Evolutionary conservation across 1,140 invertebrate species (phyloP).

Genomic region (Caenorhabditis brenneri): DNA sequence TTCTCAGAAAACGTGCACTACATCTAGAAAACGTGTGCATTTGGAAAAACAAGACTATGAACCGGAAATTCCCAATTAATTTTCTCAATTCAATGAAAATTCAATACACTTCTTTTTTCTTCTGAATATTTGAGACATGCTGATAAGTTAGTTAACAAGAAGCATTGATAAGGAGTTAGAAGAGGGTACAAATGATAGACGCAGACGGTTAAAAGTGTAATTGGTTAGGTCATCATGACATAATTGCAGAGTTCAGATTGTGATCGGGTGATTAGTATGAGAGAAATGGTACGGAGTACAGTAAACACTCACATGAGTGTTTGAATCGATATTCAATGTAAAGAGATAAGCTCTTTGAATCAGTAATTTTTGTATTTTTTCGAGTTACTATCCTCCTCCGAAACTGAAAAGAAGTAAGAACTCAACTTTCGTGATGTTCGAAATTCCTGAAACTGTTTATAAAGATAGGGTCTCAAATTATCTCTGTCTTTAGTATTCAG

Average conservation of each 20-base stretch:
- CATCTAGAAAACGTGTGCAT: too few relatives aligned
- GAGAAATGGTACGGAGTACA: too few relatives aligned
- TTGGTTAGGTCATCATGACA: neutral
- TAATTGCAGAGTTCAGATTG: neutral
- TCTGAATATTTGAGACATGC: neutral
- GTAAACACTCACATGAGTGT: too few relatives aligned
- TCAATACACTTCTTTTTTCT: neutral
- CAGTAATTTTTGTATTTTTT: too few relatives aligned
- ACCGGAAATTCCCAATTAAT: neutral
- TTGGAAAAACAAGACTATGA: neutral
- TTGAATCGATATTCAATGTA: too few relatives aligned
- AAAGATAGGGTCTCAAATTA: too few relatives aligned
- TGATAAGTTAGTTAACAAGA: conserved; percentile 31
- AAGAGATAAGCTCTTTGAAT: too few relatives aligned
- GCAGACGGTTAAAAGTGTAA: neutral
- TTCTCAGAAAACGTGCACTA: neutral
- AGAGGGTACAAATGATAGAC: neutral
- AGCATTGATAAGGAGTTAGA: neutral
- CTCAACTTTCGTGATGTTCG: too few relatives aligned
- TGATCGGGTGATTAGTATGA: neutral
- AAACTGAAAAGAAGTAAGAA: too few relatives aligned
- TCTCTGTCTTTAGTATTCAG: too few relatives aligned
- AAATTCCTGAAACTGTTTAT: too few relatives aligned
- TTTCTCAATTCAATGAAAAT: neutral
- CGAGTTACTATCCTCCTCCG: too few relatives aligned